A percentile compares a stretch with the other conserved stretches of the same genome.
Evolutionary conservation across 2,888 invertebrate genomes (phyloP).

Genomic region (Drosophila putrida): DNA sequence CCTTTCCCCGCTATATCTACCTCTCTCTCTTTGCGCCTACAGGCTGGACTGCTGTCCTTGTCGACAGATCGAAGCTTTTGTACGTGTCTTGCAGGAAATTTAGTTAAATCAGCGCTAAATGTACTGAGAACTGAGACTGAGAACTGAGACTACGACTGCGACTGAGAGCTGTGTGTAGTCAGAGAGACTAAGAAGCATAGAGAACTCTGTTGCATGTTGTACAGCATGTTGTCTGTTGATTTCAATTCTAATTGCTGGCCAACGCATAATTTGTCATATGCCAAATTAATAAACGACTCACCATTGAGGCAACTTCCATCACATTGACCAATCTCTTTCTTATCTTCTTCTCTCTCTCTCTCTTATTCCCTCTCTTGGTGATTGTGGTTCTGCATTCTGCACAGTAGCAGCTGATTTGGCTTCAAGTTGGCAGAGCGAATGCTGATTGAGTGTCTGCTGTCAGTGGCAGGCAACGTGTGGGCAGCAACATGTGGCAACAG

Average conservation of each 20-base stretch:
- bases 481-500: slow-evolving; percentile 29
- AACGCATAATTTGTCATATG: slow-evolving; percentile 79
- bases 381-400: slow-evolving; percentile 18
- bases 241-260: slow-evolving; percentile 71
- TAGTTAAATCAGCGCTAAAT: slow-evolving; percentile 73
- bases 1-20: background rate
- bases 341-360: background rate
- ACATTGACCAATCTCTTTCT: slow-evolving; percentile 1
- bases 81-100: slow-evolving; percentile 68
- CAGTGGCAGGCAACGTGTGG: slow-evolving; percentile 42
- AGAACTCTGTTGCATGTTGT: slow-evolving; percentile 16
- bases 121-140: slow-evolving; percentile 1
- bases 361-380: background rate
- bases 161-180: slow-evolving; percentile 4
- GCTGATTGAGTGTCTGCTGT: slow-evolving; percentile 65
- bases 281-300: slow-evolving; percentile 75
- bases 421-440: slow-evolving; percentile 64
- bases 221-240: slow-evolving; percentile 42
- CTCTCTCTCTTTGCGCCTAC: background rate
- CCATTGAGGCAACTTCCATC: slow-evolving; percentile 28
- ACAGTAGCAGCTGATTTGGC: slow-evolving; percentile 74
- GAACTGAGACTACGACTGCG: background rate
- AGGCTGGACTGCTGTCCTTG: slow-evolving; percentile 17
- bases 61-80: slow-evolving; percentile 69
- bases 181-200: background rate